Evolutionary conservation across 2,888 invertebrate genomes (phyloP).

Genomic region (Oscheius onirici): DNA sequence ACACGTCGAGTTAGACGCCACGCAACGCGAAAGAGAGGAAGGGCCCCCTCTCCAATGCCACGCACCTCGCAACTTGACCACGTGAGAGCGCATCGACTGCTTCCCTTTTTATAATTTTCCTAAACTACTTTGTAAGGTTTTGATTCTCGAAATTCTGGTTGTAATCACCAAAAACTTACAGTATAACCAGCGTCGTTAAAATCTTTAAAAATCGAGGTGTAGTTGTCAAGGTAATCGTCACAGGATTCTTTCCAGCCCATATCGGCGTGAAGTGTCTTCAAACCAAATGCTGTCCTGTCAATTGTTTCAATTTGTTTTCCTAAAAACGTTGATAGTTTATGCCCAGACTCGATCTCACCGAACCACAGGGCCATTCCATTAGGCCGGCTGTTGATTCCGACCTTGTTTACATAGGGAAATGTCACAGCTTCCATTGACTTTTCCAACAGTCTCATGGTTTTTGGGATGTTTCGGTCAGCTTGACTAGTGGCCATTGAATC

Average conservation of each 20-base stretch:
- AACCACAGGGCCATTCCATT: conserved; percentile 56
- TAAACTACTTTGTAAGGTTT: too few relatives aligned
- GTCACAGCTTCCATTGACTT: conserved; percentile 49
- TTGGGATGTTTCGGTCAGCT: conserved; percentile 43
- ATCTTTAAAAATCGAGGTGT: conserved; percentile 42
- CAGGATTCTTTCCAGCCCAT: conserved; percentile 42
- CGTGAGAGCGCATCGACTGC: too few relatives aligned
- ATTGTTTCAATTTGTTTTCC: conserved; percentile 43
- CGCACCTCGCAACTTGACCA: too few relatives aligned
- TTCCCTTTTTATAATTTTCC: too few relatives aligned
- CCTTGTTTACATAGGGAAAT: conserved; percentile 60
- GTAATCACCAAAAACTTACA: too few relatives aligned
- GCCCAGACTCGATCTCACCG: conserved; percentile 27
- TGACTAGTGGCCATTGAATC: conserved; percentile 49
- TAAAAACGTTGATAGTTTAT: conserved; percentile 3
- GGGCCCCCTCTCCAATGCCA: too few relatives aligned
- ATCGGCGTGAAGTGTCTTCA: conserved; percentile 30
- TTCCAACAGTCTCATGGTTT: conserved; percentile 44
- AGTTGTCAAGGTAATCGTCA: conserved; percentile 45
- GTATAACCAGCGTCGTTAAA: conserved; percentile 42
- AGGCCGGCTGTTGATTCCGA: conserved; percentile 59
- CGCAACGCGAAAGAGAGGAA: too few relatives aligned
- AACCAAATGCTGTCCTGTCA: conserved; percentile 37
- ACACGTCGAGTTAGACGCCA: too few relatives aligned
- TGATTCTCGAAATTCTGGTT: too few relatives aligned